Base-by-base conservation (phyloP, 2,888 invertebrate species). In the Cylloceria caligata region DNA sequence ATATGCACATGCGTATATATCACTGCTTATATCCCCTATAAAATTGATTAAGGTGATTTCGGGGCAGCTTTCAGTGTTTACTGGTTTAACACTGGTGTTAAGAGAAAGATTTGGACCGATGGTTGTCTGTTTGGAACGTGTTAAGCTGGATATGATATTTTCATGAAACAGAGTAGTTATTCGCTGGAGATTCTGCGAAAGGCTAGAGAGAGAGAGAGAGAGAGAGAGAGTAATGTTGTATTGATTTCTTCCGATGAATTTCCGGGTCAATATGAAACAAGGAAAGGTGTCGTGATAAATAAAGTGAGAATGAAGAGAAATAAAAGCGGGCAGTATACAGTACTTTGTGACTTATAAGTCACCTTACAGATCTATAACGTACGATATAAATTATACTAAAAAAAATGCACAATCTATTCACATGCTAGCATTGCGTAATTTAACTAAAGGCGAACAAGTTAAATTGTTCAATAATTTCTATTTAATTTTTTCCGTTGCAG, bases 371-470 rank as follows among this genome's bases (percentile, higher is more conserved):
- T 52, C 21, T 52, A 64, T 36, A 73, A 47, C 47, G 19, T 71
- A 74, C 57, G 30, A 60, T 67, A 67, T 55, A 52, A 67, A 75
- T 57, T 47, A 73, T 64, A 60, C 52, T 65, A 24, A 19, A 30
- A 27, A 42, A 60, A 71, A 52, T 11, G 72, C 49, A 72, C 19
- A 30, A n/a, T 45, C 34, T 80, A 71, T 47, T 24, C 19, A 74
- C 67, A 57, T 64, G 69, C 16, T 64, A 57, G 57, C 13, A 27
- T 57, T 80, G 71, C 69, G 71, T 85, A 74, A 34, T 27, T 78
- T 86, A 86, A 85, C 68, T 74, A 84, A 83, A 81, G 83, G 73
- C 30, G 19, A 72, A 62, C 49, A 36, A 13, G 27, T 45, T 62
- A 55, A 71, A 77, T 55, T 73, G 72, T 77, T 69, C 72, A 19